A percentile compares a stretch with the other conserved stretches of the same genome.
Conservation (phyloP, 2,797 vertebrate species). For the Babyrousa celebensis region DNA sequence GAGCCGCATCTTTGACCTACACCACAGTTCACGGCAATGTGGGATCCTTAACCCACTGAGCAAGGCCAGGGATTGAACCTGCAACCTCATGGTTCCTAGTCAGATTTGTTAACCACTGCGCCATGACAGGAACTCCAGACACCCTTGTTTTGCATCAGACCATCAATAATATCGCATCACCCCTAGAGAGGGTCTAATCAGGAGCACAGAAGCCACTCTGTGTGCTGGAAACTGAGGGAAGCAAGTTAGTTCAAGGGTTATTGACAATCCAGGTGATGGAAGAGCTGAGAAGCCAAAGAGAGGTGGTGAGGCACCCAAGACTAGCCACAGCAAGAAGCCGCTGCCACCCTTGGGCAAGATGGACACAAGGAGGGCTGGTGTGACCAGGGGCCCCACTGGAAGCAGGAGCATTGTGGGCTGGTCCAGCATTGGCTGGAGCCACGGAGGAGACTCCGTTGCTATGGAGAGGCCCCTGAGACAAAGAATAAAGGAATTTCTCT, state of each 20-base stretch:
- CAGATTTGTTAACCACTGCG: too few relatives aligned
- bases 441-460: background rate
- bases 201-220: background rate
- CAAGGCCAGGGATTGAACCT: too few relatives aligned
- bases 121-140: background rate
- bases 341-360: background rate
- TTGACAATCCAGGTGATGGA: background rate
- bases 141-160: background rate
- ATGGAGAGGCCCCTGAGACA: background rate
- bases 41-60: too few relatives aligned
- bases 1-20: too few relatives aligned
- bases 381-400: background rate
- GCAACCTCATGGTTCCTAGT: too few relatives aligned
- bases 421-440: background rate
- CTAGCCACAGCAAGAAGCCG: background rate
- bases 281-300: background rate
- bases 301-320: background rate
- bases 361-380: fast-evolving
- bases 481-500: background rate
- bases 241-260: background rate
- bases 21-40: too few relatives aligned
- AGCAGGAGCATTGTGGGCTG: background rate
- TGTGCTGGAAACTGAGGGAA: background rate
- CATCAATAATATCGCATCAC: fast-evolving
- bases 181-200: background rate